Conservation (phyloP, 2,888 invertebrate genomes). For the Formica aserva region DNA sequence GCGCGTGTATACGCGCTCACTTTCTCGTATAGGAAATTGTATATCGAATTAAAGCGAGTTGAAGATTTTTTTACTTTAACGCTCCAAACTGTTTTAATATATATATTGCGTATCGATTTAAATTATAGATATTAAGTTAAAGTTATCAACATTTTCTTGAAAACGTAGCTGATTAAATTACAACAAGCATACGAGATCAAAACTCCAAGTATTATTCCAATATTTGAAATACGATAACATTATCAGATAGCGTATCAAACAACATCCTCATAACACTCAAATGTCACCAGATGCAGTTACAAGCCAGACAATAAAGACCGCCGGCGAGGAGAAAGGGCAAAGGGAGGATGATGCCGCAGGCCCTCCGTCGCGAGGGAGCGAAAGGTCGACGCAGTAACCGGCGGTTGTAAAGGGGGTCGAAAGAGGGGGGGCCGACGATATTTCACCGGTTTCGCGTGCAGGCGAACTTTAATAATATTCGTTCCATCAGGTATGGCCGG, state of each 20-base stretch:
- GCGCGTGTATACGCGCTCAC: not conserved
- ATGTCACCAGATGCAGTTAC: not conserved
- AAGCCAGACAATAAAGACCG: slow-evolving; percentile 60
- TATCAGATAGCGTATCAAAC: too few relatives aligned
- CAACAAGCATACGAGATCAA: not conserved
- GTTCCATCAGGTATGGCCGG: slow-evolving; percentile 85
- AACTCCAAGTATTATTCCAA: not conserved
- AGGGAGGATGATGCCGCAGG: slow-evolving; percentile 17
- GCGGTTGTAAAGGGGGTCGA: slow-evolving; percentile 47
- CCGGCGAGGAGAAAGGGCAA: slow-evolving; percentile 52
- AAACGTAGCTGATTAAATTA: not conserved
- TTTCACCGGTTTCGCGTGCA: slow-evolving; percentile 85
- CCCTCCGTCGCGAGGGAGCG: slow-evolving; percentile 56
- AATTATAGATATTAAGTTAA: not conserved
- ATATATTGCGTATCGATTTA: not conserved
- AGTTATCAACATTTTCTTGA: not conserved
- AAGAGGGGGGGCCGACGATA: slow-evolving; percentile 76
- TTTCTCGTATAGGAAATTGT: slow-evolving; percentile 12
- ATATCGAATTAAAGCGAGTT: not conserved
- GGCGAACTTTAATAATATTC: slow-evolving; percentile 86
- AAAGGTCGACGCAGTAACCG: slow-evolving; percentile 57
- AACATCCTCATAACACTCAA: not conserved
- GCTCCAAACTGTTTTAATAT: not conserved
- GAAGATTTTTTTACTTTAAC: slow-evolving; percentile 1
- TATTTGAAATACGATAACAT: not conserved